Base-by-base conservation (phyloP, 2,888 invertebrate species). In the Cheilosia scutellata region DNA sequence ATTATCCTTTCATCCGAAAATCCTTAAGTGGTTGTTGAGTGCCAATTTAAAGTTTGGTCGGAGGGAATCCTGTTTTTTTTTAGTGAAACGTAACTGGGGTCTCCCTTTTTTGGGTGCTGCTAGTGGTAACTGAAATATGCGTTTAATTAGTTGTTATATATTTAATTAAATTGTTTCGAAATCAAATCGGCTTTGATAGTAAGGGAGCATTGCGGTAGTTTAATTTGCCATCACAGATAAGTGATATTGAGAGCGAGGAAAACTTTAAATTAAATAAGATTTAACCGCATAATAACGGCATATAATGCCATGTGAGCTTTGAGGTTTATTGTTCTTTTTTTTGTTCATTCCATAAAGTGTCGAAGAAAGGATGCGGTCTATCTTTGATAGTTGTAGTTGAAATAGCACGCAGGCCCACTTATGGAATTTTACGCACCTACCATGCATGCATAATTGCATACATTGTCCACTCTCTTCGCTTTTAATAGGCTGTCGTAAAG, bases 1-100 rank as follows among this genome's bases (percentile, higher is more conserved):
- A 86, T 77, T 66, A 72, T 72, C 66, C 58, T 60, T 77, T 82
- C 76, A 86, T 77, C 47, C 76, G 66, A 86, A 76, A 86, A 82
- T 82, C 68, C 86, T 77, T 76, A 86, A 86, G 86, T 82, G 82
- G 76, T 72, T 82, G 76, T 77, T 76, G 66, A 86, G 76, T 72
- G 62, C 72, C 82, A 77, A 86, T 77, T 82, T 80, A 82, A 77
- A 77, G 82, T 75, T 82, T 53, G 62, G 70, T 27, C 51, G 7
- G 62, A 20, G 11, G 40, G 5, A 25, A 20, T 9, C 25, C 5
- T 16, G 16, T 0, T 53, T 27, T 11, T 62, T 57, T 37, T 57
- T n/a, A 63, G 72, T 44, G 53, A 63, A 74, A 20, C 3, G 40
- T 49, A 57, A 74, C 0, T 78, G 70, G 66, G 80, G 44, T 77